Evolutionary conservation across 2,113 vertebrate species (phyloP).

Genomic region (Phycodurus eques): DNA sequence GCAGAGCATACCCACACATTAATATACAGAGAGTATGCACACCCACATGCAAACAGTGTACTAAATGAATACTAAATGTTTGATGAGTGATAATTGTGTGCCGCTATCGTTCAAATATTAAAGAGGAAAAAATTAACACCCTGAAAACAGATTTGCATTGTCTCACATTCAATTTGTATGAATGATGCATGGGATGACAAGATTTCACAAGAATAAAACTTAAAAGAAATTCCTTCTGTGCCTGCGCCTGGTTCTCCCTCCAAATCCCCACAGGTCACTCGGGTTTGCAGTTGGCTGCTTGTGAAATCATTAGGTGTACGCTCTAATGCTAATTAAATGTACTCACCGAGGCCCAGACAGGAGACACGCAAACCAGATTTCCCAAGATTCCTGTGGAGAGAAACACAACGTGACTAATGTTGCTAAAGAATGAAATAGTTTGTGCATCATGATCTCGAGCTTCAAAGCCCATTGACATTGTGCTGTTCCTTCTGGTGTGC

Average conservation of each 20-base stretch:
- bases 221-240: conserved; percentile 9
- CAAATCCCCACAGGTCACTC: conserved; percentile 8
- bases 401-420: conserved; percentile 32
- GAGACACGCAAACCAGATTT: conserved; percentile 95
- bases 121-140: conserved; percentile 38
- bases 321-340: conserved; percentile 37
- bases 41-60: conserved; percentile 8
- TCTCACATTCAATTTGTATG: conserved; percentile 16
- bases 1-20: background rate
- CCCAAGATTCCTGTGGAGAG: conserved; percentile 84
- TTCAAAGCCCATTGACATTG: too few relatives aligned
- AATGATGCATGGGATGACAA: conserved; percentile 41
- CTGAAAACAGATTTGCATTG: conserved; percentile 34
- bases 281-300: conserved; percentile 23
- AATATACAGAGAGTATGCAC: background rate
- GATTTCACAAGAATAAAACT: conserved; percentile 10
- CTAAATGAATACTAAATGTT: conserved; percentile 28
- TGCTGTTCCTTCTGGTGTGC: too few relatives aligned
- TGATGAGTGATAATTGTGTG: conserved; percentile 42
- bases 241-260: background rate
- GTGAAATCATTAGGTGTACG: conserved; percentile 24
- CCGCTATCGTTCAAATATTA: conserved; percentile 60
- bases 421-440: background rate
- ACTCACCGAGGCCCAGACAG: conserved; percentile 95
- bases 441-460: conserved; percentile 17